Percentiles rank a stretch among this genome's conserved stretches.
Conservation (phyloP, 2,797 vertebrate species). For the Sparidentex hasta region DNA sequence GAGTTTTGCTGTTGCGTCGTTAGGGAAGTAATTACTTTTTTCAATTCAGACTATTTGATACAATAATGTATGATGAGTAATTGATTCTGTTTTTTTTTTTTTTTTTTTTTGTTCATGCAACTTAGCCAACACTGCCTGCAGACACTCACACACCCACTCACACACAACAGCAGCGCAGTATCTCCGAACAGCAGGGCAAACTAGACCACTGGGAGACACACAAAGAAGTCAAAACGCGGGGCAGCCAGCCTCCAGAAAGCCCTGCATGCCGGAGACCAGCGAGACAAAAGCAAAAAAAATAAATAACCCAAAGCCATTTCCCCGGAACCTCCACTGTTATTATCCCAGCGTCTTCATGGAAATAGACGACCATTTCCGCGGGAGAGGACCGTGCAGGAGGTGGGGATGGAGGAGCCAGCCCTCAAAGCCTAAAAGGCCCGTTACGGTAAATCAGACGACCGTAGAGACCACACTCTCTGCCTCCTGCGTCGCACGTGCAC, state of each 20-base stretch:
- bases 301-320: conserved; percentile 55
- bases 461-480: conserved; percentile 35
- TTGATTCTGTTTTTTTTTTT: background rate
- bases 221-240: conserved; percentile 45
- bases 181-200: conserved; percentile 39
- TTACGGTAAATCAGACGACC: conserved; percentile 53
- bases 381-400: conserved; percentile 22
- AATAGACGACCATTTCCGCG: conserved; percentile 54
- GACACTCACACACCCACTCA: conserved; percentile 8
- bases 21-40: conserved; percentile 6
- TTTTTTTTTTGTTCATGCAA: background rate
- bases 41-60: background rate
- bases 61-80: background rate
- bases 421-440: conserved; percentile 38
- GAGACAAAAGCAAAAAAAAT: conserved; percentile 44
- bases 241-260: conserved; percentile 41
- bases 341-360: conserved; percentile 48
- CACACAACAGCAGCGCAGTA: conserved; percentile 17
- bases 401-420: conserved; percentile 8
- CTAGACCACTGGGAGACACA: conserved; percentile 50
- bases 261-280: conserved; percentile 39
- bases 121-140: background rate
- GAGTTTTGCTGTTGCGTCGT: background rate
- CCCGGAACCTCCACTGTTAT: conserved; percentile 49
- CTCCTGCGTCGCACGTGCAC: conserved; percentile 1